Evolutionary conservation across 2,797 vertebrate genomes (phyloP).

Genomic region (Sebastes aleutianus): DNA sequence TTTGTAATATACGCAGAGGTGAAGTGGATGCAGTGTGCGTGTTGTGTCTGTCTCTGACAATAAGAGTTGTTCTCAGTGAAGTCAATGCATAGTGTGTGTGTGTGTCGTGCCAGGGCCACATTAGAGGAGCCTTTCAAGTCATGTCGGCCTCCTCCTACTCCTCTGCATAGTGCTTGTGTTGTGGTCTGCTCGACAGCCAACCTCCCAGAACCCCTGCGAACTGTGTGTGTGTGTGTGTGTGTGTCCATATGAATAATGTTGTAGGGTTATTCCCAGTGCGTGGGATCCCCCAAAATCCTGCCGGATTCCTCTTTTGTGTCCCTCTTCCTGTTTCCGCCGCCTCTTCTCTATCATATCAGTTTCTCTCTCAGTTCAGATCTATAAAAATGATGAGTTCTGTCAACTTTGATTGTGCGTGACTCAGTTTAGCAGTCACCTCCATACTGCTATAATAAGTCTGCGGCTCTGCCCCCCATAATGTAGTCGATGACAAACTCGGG

Average conservation of each 20-base stretch:
- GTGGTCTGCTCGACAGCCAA: slow-evolving; percentile 78
- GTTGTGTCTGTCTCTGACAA: slow-evolving; percentile 23
- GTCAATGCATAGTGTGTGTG: slow-evolving; percentile 31
- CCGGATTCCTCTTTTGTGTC: slow-evolving; percentile 32
- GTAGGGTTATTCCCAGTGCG: slow-evolving; percentile 49
- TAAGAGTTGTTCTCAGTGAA: slow-evolving; percentile 31
- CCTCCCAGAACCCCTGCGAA: slow-evolving; percentile 76
- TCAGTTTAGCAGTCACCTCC: slow-evolving; percentile 46
- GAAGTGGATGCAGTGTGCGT: slow-evolving; percentile 31
- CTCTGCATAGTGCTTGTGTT: slow-evolving; percentile 83
- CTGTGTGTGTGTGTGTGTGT: slow-evolving; percentile 37
- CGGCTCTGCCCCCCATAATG: slow-evolving; percentile 27
- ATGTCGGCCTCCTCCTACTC: slow-evolving; percentile 80
- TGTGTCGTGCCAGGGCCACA: slow-evolving; percentile 82
- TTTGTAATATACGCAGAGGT: slow-evolving; percentile 43
- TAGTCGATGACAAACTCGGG: slow-evolving; percentile 46
- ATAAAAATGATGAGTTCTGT: slow-evolving; percentile 46
- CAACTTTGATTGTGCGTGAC: slow-evolving; percentile 57
- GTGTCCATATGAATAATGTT: slow-evolving; percentile 27
- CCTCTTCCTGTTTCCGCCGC: slow-evolving; percentile 8
- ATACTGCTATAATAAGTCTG: slow-evolving; percentile 37
- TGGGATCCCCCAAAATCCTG: slow-evolving; percentile 47
- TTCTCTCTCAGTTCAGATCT: slow-evolving; percentile 2
- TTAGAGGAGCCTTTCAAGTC: slow-evolving; percentile 85
- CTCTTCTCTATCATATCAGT: slow-evolving; percentile 37